phyloP scores from a whole-genome alignment of 2,888 invertebrate species.

The Incurvaria masculella region DNA sequence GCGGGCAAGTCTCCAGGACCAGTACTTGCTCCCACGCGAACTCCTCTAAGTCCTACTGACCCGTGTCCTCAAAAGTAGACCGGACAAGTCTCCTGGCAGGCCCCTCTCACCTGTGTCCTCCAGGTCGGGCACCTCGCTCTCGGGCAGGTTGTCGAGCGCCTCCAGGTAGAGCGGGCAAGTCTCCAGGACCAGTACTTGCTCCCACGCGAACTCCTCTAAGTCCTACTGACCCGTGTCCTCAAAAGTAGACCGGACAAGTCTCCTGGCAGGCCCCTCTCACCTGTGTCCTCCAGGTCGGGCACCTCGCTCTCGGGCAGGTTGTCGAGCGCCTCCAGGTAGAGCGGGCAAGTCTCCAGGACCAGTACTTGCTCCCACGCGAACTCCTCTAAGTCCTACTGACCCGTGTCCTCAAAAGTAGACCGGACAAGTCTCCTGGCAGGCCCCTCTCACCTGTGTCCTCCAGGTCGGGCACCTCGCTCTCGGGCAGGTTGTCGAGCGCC shows the following conservation, averaged over 20 bases:
- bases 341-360: slow-evolving; percentile 13
- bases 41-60: slow-evolving; percentile 12
- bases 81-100: slow-evolving; percentile 14
- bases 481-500: slow-evolving; percentile 14
- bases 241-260: slow-evolving; percentile 11
- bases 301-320: slow-evolving; percentile 14
- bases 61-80: slow-evolving; percentile 13
- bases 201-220: slow-evolving; percentile 14
- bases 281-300: no score
- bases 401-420: slow-evolving; percentile 13
- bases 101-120: no score
- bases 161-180: slow-evolving; percentile 12
- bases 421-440: slow-evolving; percentile 14
- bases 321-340: slow-evolving; percentile 13
- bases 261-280: no score
- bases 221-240: slow-evolving; percentile 13
- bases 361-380: no score
- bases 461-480: slow-evolving; percentile 15
- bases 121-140: slow-evolving; percentile 15
- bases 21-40: no score
- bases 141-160: slow-evolving; percentile 14
- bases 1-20: slow-evolving; percentile 13
- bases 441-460: no score
- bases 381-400: slow-evolving; percentile 12
- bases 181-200: no score